Conservation (phyloP, 1,140 invertebrate species). For the Latrodectus geometricus region DNA sequence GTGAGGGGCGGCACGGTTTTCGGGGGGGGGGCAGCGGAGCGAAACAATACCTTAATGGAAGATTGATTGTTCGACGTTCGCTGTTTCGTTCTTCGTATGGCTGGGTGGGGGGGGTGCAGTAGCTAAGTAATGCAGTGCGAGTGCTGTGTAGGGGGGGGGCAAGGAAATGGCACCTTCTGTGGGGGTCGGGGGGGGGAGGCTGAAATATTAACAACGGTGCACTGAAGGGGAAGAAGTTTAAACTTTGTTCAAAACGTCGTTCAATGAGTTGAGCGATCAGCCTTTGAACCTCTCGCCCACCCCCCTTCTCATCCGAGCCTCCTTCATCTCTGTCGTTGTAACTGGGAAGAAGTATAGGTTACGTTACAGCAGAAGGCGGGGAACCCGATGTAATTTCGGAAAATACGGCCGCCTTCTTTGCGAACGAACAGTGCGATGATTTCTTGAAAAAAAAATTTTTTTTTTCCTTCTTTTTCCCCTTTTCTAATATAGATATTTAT, state of each 20-base stretch:
- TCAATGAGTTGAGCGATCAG: slow-evolving; percentile 61
- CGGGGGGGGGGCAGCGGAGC: slow-evolving; percentile 37
- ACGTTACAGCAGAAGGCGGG: slow-evolving; percentile 51
- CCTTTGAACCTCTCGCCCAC: neutral
- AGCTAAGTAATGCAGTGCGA: slow-evolving; percentile 33
- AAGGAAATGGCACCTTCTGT: slow-evolving; percentile 49
- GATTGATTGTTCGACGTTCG: slow-evolving; percentile 61
- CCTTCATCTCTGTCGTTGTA: neutral
- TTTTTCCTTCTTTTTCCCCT: neutral
- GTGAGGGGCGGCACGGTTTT: neutral
- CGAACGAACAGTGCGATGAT: slow-evolving; percentile 17
- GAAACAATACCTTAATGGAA: slow-evolving; percentile 63
- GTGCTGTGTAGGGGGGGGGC: slow-evolving; percentile 2
- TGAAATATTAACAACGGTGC: slow-evolving; percentile 62
- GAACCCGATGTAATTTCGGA: slow-evolving; percentile 57
- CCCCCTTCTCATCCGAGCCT: neutral
- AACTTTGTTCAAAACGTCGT: slow-evolving; percentile 62
- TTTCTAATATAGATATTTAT: neutral
- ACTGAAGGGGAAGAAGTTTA: slow-evolving; percentile 58
- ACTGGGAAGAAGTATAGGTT: slow-evolving; percentile 51
- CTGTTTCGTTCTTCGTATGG: slow-evolving; percentile 46
- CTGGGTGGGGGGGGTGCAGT: neutral
- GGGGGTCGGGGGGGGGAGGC: slow-evolving; percentile 11
- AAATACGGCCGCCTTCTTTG: slow-evolving; percentile 38
- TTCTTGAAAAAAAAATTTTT: slow-evolving; percentile 3